phyloP scores from a whole-genome alignment of 2,888 invertebrate species.

The Sarcophaga subvicina region DNA sequence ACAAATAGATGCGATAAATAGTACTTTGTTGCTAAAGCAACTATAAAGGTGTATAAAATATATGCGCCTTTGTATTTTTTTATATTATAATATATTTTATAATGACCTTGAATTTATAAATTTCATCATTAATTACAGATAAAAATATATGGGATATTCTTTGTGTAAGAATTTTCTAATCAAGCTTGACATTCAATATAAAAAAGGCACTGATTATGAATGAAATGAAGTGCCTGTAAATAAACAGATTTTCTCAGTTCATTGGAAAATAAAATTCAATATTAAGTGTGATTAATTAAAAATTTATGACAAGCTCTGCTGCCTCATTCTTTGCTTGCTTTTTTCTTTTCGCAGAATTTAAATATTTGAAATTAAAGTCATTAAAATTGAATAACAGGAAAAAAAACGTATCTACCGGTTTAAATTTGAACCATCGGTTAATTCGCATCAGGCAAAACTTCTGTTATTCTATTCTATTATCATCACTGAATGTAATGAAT shows the following conservation, averaged over 20 bases:
- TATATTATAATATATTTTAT: neutral
- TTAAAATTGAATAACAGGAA: too few relatives aligned
- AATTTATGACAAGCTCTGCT: constrained; percentile 3
- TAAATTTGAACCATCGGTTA: too few relatives aligned
- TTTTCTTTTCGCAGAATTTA: too few relatives aligned
- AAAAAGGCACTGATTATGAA: too few relatives aligned
- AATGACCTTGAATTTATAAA: neutral
- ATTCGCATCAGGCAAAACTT: too few relatives aligned
- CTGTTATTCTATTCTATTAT: too few relatives aligned
- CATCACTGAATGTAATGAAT: too few relatives aligned
- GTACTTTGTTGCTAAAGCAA: neutral
- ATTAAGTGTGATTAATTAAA: constrained; percentile 28
- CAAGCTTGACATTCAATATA: neutral
- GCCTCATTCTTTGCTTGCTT: too few relatives aligned
- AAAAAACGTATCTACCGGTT: too few relatives aligned
- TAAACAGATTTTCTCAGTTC: neutral
- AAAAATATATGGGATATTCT: neutral
- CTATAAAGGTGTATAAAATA: neutral
- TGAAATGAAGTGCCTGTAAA: too few relatives aligned
- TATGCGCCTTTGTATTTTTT: too few relatives aligned
- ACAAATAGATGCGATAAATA: neutral
- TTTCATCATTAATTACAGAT: constrained; percentile 17
- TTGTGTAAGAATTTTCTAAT: constrained; percentile 2
- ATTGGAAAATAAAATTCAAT: constrained; percentile 29
- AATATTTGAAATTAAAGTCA: too few relatives aligned